phyloP scores from a whole-genome alignment of 2,888 invertebrate species.

The Subacronicta megacephala region DNA sequence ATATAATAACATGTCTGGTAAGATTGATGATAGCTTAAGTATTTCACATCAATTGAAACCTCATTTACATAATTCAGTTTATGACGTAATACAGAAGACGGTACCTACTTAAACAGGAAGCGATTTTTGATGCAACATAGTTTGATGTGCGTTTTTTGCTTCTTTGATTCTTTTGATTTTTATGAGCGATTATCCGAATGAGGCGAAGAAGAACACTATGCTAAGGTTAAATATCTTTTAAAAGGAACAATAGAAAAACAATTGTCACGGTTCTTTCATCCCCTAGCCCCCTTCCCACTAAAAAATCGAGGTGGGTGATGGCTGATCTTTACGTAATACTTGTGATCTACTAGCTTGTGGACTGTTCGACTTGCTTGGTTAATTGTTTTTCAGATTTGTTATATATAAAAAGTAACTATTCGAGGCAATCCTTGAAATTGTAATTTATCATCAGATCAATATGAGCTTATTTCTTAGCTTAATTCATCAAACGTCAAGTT shows the following conservation, averaged over 20 bases:
- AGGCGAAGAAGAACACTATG: slow-evolving; percentile 3
- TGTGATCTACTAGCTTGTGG: no score
- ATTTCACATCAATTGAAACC: slow-evolving; percentile 30
- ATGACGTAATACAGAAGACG: slow-evolving; percentile 29
- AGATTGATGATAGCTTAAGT: slow-evolving; percentile 31
- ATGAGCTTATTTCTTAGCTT: background rate
- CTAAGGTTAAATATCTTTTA: background rate
- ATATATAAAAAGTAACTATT: background rate
- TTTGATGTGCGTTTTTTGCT: no score
- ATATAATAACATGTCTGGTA: slow-evolving; percentile 13
- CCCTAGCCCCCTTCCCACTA: no score
- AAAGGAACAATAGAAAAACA: no score
- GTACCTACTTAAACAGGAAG: background rate
- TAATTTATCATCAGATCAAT: background rate
- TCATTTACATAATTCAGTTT: slow-evolving; percentile 22
- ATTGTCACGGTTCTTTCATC: no score
- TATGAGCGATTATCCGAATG: slow-evolving; percentile 1
- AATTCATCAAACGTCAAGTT: no score
- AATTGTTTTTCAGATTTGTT: no score
- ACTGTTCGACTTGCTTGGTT: no score
- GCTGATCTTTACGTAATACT: no score
- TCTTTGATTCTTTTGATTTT: no score
- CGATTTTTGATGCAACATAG: background rate
- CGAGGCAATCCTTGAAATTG: background rate
- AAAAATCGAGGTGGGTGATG: no score